Conservation (phyloP, 2,888 invertebrate genomes). For the Rotaria socialis region DNA sequence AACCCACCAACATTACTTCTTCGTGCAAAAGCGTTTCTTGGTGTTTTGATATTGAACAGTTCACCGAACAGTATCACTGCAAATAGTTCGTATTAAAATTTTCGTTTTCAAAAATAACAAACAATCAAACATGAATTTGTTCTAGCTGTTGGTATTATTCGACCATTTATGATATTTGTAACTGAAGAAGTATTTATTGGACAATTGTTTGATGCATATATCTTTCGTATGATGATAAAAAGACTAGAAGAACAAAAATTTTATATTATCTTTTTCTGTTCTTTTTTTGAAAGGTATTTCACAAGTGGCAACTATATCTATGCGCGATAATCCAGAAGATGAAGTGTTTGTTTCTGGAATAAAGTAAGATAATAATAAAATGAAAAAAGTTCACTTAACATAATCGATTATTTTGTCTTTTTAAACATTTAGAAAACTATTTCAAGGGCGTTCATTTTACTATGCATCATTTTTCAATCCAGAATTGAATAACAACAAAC, state of each 20-base stretch:
- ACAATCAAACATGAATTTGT: background rate
- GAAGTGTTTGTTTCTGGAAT: constrained; percentile 2
- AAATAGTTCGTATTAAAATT: background rate
- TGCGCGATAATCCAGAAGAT: constrained; percentile 23
- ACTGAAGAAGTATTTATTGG: constrained; percentile 24
- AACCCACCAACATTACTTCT: background rate
- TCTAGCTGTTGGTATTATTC: constrained; percentile 24
- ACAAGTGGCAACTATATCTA: constrained; percentile 25
- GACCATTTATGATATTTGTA: background rate
- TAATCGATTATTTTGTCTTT: background rate
- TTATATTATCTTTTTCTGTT: background rate
- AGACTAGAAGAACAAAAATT: too few relatives aligned
- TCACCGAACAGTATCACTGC: constrained; percentile 9
- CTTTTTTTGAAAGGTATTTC: background rate
- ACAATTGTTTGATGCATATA: constrained; percentile 33
- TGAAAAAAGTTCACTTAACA: too few relatives aligned
- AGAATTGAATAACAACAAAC: background rate
- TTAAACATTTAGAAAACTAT: background rate
- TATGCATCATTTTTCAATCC: background rate
- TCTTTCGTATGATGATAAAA: background rate
- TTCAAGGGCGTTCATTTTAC: constrained; percentile 31
- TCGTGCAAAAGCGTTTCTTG: constrained; percentile 27
- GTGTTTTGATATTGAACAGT: constrained; percentile 23
- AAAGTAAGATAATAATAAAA: background rate
- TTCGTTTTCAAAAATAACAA: too few relatives aligned